phyloP scores from a whole-genome alignment of 1,140 invertebrate genomes.

The Pseudobourletiella spinata region DNA sequence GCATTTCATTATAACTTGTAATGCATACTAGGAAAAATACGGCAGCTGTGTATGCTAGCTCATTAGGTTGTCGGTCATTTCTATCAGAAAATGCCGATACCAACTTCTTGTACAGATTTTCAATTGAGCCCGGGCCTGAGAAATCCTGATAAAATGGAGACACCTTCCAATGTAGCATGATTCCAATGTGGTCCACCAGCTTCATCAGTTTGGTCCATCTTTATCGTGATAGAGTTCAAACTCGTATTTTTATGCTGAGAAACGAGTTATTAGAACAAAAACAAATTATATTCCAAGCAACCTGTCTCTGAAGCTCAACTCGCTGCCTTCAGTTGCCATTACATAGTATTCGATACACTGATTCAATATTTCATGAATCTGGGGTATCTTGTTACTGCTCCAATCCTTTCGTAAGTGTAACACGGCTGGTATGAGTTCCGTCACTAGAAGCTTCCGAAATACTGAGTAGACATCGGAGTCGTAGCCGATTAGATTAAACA shows the following conservation, averaged over 20 bases:
- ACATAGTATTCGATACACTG: constrained; percentile 34
- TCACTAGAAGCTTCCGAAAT: constrained; percentile 27
- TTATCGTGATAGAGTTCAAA: background rate
- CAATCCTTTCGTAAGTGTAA: constrained; percentile 22
- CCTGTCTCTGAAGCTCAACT: background rate
- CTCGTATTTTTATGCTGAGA: background rate
- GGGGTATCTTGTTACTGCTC: constrained; percentile 4
- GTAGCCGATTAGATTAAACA: constrained; percentile 23
- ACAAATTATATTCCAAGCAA: background rate
- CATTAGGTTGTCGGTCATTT: constrained; percentile 11
- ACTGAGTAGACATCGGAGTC: constrained; percentile 27
- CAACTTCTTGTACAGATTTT: constrained; percentile 18
- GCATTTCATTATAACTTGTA: background rate
- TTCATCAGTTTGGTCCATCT: constrained; percentile 29
- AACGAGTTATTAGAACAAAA: background rate
- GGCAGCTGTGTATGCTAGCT: constrained; percentile 28
- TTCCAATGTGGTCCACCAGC: constrained; percentile 30
- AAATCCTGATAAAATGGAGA: constrained; percentile 21
- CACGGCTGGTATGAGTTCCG: constrained; percentile 33
- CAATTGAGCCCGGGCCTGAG: background rate
- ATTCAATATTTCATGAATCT: constrained; percentile 21
- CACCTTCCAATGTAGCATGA: constrained; percentile 18
- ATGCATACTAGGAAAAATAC: constrained; percentile 28
- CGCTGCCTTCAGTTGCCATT: background rate
- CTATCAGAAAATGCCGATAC: background rate